Evolutionary conservation across 1,140 invertebrate genomes (phyloP).

Genomic region (Temnothorax curvispinosus): DNA sequence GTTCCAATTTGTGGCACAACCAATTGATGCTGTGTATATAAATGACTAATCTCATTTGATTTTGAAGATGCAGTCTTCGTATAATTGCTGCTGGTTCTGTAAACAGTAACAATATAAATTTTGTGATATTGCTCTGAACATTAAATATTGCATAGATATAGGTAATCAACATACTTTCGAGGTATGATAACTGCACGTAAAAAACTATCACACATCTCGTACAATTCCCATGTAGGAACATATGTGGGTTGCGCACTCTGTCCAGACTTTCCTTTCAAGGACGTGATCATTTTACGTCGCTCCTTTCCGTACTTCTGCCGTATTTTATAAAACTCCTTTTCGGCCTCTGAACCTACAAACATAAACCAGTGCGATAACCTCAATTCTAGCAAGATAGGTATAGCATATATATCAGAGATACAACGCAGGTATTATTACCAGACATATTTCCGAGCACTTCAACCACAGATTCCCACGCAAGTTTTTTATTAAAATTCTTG

Average conservation of each 20-base stretch:
- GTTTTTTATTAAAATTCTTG: slow-evolving; percentile 9
- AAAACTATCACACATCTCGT: slow-evolving; percentile 6
- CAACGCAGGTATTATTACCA: not conserved
- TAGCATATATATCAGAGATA: too few relatives aligned
- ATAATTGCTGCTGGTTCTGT: too few relatives aligned
- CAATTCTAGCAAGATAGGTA: not conserved
- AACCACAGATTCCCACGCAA: not conserved
- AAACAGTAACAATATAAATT: too few relatives aligned
- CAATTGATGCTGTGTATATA: too few relatives aligned
- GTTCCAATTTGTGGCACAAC: too few relatives aligned
- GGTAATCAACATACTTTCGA: slow-evolving; percentile 1
- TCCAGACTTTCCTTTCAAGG: slow-evolving; percentile 21
- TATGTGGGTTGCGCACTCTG: not conserved
- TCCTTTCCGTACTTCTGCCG: not conserved
- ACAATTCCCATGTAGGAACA: slow-evolving; percentile 14
- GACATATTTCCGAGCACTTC: not conserved
- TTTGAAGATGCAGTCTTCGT: too few relatives aligned
- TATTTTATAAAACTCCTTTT: not conserved
- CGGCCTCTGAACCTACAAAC: not conserved
- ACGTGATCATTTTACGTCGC: not conserved
- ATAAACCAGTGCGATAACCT: not conserved
- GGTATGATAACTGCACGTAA: not conserved
- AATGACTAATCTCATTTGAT: too few relatives aligned
- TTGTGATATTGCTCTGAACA: too few relatives aligned
- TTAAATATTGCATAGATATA: not conserved